Conservation (phyloP, 53 echinoderm and acorn worm genomes). For the Astropecten irregularis region DNA sequence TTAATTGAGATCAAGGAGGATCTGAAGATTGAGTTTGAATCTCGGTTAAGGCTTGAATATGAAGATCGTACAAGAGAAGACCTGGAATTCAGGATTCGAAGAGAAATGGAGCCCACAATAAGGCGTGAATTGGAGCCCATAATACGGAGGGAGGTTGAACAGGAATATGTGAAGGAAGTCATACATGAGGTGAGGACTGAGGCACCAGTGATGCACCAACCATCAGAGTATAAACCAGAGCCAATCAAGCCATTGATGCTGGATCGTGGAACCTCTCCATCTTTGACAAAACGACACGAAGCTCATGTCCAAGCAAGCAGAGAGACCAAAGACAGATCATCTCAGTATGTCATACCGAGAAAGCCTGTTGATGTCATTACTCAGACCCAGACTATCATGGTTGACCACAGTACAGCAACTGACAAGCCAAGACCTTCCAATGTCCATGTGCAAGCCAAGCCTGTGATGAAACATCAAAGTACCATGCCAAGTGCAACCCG, state of each 20-base stretch:
- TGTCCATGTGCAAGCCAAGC: conserved; percentile 63
- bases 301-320: conserved; percentile 35
- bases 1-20: conserved; percentile 62
- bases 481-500: conserved; percentile 44
- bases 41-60: conserved; percentile 66
- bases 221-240: conserved; percentile 40
- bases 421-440: conserved; percentile 28
- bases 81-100: conserved; percentile 60
- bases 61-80: conserved; percentile 69
- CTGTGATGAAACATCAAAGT: conserved; percentile 46
- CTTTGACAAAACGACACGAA: neutral
- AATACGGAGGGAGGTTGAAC: conserved; percentile 66
- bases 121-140: conserved; percentile 68
- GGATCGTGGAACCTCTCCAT: conserved; percentile 65
- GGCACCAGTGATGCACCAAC: conserved; percentile 45
- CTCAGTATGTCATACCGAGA: conserved; percentile 26
- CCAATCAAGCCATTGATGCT: conserved; percentile 57
- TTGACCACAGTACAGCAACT: conserved; percentile 40
- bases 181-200: conserved; percentile 36
- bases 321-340: conserved; percentile 1
- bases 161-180: conserved; percentile 52
- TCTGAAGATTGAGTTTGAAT: conserved; percentile 65
- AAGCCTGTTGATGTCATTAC: conserved; percentile 8
- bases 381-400: conserved; percentile 29
- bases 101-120: conserved; percentile 75